Conservation (phyloP, 1,140 invertebrate species). For the Drosophila repleta region DNA sequence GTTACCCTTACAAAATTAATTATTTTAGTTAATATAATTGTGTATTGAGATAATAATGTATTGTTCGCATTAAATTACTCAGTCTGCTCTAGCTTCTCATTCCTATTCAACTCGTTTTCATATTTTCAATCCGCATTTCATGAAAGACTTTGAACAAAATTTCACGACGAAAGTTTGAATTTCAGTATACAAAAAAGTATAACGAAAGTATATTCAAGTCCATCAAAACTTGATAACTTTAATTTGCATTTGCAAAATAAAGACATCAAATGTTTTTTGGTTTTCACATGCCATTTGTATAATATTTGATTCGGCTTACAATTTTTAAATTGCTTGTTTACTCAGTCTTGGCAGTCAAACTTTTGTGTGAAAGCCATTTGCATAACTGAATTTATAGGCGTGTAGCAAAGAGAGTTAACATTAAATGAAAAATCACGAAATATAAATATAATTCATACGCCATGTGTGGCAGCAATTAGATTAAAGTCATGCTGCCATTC, state of each 20-base stretch:
- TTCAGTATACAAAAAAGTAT: no score
- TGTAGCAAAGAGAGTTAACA: constrained; percentile 32
- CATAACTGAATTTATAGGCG: constrained; percentile 67
- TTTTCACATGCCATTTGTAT: constrained; percentile 5
- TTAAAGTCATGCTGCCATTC: constrained; percentile 6
- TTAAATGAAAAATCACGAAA: constrained; percentile 68
- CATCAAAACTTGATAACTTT: constrained; percentile 75
- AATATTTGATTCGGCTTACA: constrained; percentile 4
- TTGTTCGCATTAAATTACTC: no score
- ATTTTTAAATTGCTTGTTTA: background rate
- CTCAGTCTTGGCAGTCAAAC: constrained; percentile 11
- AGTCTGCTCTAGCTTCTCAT: background rate
- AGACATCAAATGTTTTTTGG: constrained; percentile 33
- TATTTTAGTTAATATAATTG: no score
- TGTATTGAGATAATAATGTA: background rate
- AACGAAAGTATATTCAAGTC: constrained; percentile 30
- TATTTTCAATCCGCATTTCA: no score
- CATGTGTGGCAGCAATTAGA: constrained; percentile 66
- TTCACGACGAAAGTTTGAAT: no score
- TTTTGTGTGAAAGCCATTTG: constrained; percentile 55
- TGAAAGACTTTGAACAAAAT: no score
- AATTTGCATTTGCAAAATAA: constrained; percentile 77
- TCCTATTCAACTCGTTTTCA: no score
- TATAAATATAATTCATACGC: constrained; percentile 78
- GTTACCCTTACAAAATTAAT: no score